Conservation (phyloP, 2,888 invertebrate genomes). For the Drosophila quinaria region DNA sequence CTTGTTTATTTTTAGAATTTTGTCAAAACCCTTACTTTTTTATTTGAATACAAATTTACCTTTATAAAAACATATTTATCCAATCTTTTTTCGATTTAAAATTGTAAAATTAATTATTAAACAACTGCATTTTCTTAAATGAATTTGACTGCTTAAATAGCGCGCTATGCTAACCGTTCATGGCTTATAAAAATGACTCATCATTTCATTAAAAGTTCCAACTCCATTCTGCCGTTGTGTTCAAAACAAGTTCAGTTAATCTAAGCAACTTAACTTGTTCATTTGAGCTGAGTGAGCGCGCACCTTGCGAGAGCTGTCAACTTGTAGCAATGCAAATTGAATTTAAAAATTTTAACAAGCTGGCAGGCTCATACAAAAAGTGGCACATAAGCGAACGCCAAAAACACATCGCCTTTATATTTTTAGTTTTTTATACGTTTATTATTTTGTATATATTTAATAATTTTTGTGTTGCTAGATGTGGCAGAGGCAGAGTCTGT, state of each 20-base stretch:
- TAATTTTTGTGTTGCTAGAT: slow-evolving; percentile 10
- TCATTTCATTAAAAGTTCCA: no score
- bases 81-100: no score
- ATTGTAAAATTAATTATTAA: no score
- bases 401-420: slow-evolving; percentile 9
- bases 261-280: not conserved
- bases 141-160: no score
- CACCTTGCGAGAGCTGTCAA: slow-evolving; percentile 36
- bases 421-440: slow-evolving; percentile 9
- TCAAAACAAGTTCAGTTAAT: slow-evolving; percentile 3
- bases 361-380: slow-evolving; percentile 26
- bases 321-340: slow-evolving; percentile 35
- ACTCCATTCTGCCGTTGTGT: not conserved
- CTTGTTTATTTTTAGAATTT: no score
- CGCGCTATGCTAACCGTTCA: no score
- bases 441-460: slow-evolving; percentile 1
- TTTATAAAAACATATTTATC: no score
- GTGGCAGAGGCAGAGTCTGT: not conserved
- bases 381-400: slow-evolving; percentile 18
- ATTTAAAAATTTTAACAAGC: slow-evolving; percentile 34
- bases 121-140: no score
- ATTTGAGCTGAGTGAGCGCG: slow-evolving; percentile 24
- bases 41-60: no score
- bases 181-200: no score
- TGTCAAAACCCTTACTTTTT: no score